Evolutionary conservation across 2,113 vertebrate genomes (phyloP), one percentile per base, ranked within the genome.

Genomic region (Porphyrio hochstetteri): DNA sequence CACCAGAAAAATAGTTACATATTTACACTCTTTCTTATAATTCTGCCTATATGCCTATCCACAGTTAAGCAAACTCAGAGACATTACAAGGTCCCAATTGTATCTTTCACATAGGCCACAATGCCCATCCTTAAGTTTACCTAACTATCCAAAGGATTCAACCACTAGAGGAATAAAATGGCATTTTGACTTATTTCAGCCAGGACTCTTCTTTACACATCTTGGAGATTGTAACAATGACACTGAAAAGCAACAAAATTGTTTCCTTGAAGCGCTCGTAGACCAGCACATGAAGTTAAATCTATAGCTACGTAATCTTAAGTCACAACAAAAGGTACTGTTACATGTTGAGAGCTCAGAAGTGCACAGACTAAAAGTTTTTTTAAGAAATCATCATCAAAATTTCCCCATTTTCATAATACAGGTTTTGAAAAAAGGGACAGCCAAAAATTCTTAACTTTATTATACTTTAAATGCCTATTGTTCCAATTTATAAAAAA

Each of bases 221-320:
- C 95, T 97, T 95, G 81, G 71, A 96, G 94, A 85, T 75, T 91
- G 59, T 85, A 95, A 92, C 29, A 3, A 86, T 65, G 77, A 95
- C 82, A 93, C 96, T 93, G 29, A 70, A 4, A 60, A 94, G 68
- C 61, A 95, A 78, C 55, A 97, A 78, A 96, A 97, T 96, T 72
- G 53, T 29, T 86, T 95, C 84, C 92, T 90, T 9, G 5, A 86
- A 91, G 82, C 94, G 69, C 81, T 96, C 90, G 87, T 44, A 96
- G 92, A 80, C 69, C 83, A 96, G 94, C 71, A 71, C 70, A 90
- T 59, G 77, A 91, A 69, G 92, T 56, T 95, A 96, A 93, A 77
- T 61, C 75, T 59, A 68, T 57, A 92, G 65, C 59, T 93, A 38
- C 1, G 0, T 23, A 56, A 40, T 28, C 61, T n/a, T 91, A 56